These are phyloP conservation scores for Drosophila ironensis DNA, from an alignment of 1,140 invertebrate species.

Conservation along the genomic window DNA sequence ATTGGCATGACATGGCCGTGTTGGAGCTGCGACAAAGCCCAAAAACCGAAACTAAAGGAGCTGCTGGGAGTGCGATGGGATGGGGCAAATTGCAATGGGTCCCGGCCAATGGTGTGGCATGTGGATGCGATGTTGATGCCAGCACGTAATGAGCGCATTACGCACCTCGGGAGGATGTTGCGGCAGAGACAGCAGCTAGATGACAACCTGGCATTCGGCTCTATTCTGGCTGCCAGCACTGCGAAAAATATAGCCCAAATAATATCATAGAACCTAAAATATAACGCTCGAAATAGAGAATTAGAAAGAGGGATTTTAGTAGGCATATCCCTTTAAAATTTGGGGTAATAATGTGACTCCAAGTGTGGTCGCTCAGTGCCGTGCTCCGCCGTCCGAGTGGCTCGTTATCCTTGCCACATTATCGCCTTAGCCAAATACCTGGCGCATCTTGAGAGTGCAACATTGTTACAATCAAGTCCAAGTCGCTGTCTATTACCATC, in stretches of 20 bases:
- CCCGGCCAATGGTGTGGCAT: constrained; percentile 47
- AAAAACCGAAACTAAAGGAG: constrained; percentile 35
- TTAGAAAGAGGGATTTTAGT: too few species aligned
- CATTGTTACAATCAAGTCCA: constrained; percentile 69
- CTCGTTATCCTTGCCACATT: constrained; percentile 79
- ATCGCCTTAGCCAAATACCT: constrained; percentile 74
- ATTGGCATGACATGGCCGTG: constrained; percentile 72
- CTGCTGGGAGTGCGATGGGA: not conserved
- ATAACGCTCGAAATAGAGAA: too few species aligned
- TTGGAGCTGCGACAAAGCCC: constrained; percentile 42
- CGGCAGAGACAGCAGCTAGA: constrained; percentile 5
- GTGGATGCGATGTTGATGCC: constrained; percentile 57
- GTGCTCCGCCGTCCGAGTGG: constrained; percentile 19
- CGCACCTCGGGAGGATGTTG: constrained; percentile 33
- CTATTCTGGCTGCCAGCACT: not conserved
- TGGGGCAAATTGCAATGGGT: not conserved
- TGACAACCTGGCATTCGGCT: constrained; percentile 44
- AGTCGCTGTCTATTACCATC: constrained; percentile 40
- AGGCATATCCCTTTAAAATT: too few species aligned
- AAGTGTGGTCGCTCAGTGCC: not conserved
- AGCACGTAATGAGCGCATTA: constrained; percentile 78
- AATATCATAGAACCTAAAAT: too few species aligned
- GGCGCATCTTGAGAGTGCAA: constrained; percentile 69
- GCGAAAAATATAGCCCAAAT: not conserved
- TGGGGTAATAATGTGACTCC: not conserved